Evolutionary conservation across 2,113 vertebrate species (phyloP).

Genomic region (Varanus komodoensis): DNA sequence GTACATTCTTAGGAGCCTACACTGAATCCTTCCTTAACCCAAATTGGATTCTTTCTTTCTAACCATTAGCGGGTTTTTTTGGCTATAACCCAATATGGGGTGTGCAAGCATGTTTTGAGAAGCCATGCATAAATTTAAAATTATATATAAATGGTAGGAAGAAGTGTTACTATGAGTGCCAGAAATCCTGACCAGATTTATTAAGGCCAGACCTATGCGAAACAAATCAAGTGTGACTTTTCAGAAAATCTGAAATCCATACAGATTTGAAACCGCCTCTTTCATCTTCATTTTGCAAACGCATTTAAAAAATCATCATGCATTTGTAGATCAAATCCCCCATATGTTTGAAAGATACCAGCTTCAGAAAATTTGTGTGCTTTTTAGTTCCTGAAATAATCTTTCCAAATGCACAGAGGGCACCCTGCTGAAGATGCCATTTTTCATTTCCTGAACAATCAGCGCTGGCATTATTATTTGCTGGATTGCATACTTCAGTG

Average conservation of each 20-base stretch:
- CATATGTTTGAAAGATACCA: slow-evolving; percentile 52
- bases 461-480: slow-evolving; percentile 56
- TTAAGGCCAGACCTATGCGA: slow-evolving; percentile 40
- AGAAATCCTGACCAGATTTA: slow-evolving; percentile 42
- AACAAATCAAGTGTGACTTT: slow-evolving; percentile 44
- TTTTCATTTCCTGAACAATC: slow-evolving; percentile 64
- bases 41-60: neutral
- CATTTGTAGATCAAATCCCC: slow-evolving; percentile 31
- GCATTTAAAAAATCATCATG: slow-evolving; percentile 40
- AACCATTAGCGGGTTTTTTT: neutral
- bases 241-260: slow-evolving; percentile 40
- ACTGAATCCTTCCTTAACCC: neutral
- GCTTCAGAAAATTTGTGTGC: slow-evolving; percentile 53
- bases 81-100: neutral
- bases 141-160: slow-evolving; percentile 13
- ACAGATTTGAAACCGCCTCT: slow-evolving; percentile 34
- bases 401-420: slow-evolving; percentile 52
- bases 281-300: slow-evolving; percentile 54
- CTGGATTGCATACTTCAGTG: slow-evolving; percentile 54
- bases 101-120: neutral
- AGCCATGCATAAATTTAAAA: slow-evolving; percentile 19
- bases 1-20: neutral
- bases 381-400: slow-evolving; percentile 55
- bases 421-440: slow-evolving; percentile 34
- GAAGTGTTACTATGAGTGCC: neutral